Conservation (phyloP, 2,888 invertebrate genomes). For the Creontiades dilutus region DNA sequence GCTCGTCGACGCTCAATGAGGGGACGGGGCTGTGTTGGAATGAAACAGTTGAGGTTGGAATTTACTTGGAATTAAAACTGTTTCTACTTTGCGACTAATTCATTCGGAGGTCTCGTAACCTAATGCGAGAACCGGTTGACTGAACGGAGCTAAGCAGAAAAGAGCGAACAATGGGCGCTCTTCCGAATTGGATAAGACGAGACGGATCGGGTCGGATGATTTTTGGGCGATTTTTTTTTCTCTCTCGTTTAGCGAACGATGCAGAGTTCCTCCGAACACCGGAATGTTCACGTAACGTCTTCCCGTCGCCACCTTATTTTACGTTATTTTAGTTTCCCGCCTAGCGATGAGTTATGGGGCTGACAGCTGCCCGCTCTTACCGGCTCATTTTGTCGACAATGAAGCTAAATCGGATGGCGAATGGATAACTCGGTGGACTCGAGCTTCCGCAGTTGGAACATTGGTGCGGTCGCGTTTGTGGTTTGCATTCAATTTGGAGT, state of each 20-base stretch:
- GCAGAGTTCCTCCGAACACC: constrained; percentile 1
- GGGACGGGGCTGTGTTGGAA: too few relatives aligned
- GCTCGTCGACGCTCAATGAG: too few relatives aligned
- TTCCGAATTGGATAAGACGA: constrained; percentile 11
- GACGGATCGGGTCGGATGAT: constrained; percentile 7
- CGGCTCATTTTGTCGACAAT: constrained; percentile 2
- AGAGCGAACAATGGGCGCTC: constrained; percentile 28
- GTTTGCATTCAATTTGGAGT: background rate
- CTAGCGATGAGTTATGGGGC: background rate
- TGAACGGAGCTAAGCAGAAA: constrained; percentile 20
- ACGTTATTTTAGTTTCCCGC: background rate
- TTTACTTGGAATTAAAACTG: too few relatives aligned
- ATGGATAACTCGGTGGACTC: constrained; percentile 2
- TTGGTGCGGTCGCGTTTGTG: background rate
- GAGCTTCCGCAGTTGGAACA: background rate
- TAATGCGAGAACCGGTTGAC: background rate
- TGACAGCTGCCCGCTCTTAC: background rate
- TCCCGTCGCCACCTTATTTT: background rate
- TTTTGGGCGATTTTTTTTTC: background rate
- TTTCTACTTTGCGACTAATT: background rate
- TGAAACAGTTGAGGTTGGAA: too few relatives aligned
- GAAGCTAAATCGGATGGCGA: background rate
- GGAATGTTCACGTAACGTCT: background rate
- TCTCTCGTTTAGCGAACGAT: background rate
- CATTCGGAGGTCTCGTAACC: background rate